These are phyloP conservation scores for Octodonta nipae DNA, from an alignment of 2,888 invertebrate species.

Conservation along the genomic window DNA sequence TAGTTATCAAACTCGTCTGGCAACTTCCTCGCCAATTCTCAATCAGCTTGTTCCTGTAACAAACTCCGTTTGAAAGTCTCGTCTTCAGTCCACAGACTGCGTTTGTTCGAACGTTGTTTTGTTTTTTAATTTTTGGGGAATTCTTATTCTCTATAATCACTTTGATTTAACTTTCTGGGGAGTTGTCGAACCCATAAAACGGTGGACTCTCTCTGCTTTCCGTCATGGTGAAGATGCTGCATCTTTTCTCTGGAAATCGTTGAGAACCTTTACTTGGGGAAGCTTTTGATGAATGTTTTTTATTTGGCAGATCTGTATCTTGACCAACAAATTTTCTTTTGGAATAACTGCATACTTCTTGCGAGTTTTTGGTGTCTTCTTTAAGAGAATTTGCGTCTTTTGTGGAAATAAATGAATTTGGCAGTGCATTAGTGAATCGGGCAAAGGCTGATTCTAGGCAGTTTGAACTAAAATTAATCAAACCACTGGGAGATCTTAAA, in stretches of 20 bases:
- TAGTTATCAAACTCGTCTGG: slow-evolving; percentile 39
- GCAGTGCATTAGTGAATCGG: slow-evolving; percentile 5
- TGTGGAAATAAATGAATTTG: not conserved
- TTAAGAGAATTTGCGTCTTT: not conserved
- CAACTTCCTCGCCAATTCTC: slow-evolving; percentile 43
- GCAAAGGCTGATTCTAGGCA: slow-evolving; percentile 26
- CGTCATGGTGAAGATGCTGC: not conserved
- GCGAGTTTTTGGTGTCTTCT: too few species aligned
- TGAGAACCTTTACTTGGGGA: not conserved
- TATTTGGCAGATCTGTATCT: too few species aligned
- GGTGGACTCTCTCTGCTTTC: slow-evolving; percentile 10
- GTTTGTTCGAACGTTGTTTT: too few species aligned
- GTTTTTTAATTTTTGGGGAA: too few species aligned
- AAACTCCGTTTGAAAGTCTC: slow-evolving; percentile 7
- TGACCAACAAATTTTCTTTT: too few species aligned
- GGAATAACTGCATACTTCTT: not conserved
- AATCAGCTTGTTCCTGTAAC: slow-evolving; percentile 51
- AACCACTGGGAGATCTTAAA: slow-evolving; percentile 27
- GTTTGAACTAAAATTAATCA: slow-evolving; percentile 21
- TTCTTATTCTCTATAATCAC: slow-evolving; percentile 1
- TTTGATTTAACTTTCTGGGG: not conserved
- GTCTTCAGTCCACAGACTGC: too few species aligned
- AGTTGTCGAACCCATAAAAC: slow-evolving; percentile 16
- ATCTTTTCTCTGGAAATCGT: not conserved
- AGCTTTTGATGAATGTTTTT: too few species aligned